Evolutionary conservation across 2,113 vertebrate species (phyloP), one percentile per base, ranked within the genome.

Genomic region (Eleginops maclovinus): DNA sequence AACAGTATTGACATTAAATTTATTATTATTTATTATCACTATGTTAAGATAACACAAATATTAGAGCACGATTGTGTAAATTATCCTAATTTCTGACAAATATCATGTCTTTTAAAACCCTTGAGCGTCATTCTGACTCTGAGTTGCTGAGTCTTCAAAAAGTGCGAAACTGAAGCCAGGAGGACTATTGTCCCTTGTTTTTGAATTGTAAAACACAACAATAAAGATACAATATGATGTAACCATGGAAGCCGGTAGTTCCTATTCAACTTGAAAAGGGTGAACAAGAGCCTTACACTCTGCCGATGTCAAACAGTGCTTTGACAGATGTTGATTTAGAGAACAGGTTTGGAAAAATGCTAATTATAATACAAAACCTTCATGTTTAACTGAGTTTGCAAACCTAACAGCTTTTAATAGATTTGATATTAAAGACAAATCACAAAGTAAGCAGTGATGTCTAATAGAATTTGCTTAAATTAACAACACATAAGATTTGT

Each of bases 171-270:
- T 22, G 3, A 22, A 26, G n/a, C 69, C n/a, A 19, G 26, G 44
- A 19, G 14, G 44, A 50, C n/a, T 19, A 19, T 40, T 60, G 17
- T 60, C 44, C 17, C 10, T 12, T 7, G 22, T 41, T 22, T 28
- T 54, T 43, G 4, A 58, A n/a, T 13, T 44, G 14, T 72, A 64
- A 69, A 69, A 55, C 47, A 60, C 31, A 40, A 7, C 4, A 61
- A 26, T 79, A 53, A 51, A 68, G 22, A 55, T 21, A 64, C 16
- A 40, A 31, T 26, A 28, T 62, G 49, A 54, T 1, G 1, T 53
- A 51, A 44, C 13, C 2, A 54, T 41, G 13, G 22, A n/a, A 58
- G 10, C 19, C 6, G 26, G 1, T 9, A 7, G 46, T 60, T 51
- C 28, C 72, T 4, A 13, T 24, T 40, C 12, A 9, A 56, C 47